Evolutionary conservation across 1,140 invertebrate species (phyloP), one percentile per base, ranked within the genome.

Genomic region (Temnothorax curvispinosus): DNA sequence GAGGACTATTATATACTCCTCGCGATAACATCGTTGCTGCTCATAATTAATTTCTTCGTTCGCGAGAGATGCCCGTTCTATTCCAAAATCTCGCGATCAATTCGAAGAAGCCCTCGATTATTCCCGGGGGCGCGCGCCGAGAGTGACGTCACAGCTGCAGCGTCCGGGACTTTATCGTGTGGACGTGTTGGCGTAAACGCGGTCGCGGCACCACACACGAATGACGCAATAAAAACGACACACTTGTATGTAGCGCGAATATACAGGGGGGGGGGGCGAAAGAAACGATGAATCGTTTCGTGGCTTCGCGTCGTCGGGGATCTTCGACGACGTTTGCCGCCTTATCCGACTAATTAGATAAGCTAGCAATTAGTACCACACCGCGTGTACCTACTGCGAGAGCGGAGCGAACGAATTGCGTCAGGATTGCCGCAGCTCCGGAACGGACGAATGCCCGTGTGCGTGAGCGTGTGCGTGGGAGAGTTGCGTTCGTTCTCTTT

Each of bases 311-410:
- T 80, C 47, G 47, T 27, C 27, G 27, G 1, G 27, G 2, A 27
- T 65, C 44, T 21, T 15, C 18, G 52, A 44, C 80, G 27, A 47
- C 54, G 41, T 72, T 56, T 58, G 64, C 76, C 76, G 58, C 56
- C 78, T 88, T 87, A 74, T 90, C 64, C 32, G 84, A 78, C 65
- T 80, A 60, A 69, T 88, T 52, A 86, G 75, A 88, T 86, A 88
- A 88, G 78, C 52, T 67, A 81, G 71, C 38, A 78, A 86, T 88
- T 77, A 87, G 85, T 87, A 64, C 85, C 62, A 74, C 60, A 67
- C 58, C 77, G 72, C 58, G 47, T 62, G 50, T 75, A 88, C 71
- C 72, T 87, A 72, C 13, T 75, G 32, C 71, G 82, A 87, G 82
- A 87, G 67, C 85, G 60, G 65, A 50, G 21, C 67, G 67, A 65